Conservation (phyloP, 2,888 invertebrate genomes). For the Criorhina ranunculi region DNA sequence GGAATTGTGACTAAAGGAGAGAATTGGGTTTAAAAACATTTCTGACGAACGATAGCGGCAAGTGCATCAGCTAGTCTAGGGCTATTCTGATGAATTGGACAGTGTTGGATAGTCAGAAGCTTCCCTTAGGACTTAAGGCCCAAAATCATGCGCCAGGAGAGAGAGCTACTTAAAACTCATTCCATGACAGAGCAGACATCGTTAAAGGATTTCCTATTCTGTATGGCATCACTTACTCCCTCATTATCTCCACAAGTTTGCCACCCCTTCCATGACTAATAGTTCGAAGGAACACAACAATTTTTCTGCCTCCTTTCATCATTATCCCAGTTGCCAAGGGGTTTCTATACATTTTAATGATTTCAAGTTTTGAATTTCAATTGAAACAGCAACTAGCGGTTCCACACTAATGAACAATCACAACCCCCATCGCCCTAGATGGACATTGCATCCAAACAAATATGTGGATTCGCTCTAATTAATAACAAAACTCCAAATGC, state of each 20-base stretch:
- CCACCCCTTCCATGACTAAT: neutral
- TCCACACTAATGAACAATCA: neutral
- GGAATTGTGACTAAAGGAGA: too few species aligned
- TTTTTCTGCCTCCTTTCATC: neutral
- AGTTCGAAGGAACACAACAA: too few species aligned
- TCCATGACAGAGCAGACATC: neutral
- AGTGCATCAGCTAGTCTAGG: too few species aligned
- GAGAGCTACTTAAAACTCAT: too few species aligned
- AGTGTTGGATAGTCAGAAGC: too few species aligned
- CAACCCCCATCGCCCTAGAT: neutral
- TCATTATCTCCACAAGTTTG: neutral
- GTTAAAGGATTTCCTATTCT: neutral
- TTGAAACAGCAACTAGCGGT: neutral
- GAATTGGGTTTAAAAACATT: too few species aligned
- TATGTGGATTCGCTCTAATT: conserved; percentile 31
- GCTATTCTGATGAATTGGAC: too few species aligned
- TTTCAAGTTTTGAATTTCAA: conserved; percentile 19
- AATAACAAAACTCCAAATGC: conserved; percentile 32
- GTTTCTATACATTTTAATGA: neutral
- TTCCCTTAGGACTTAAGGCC: too few species aligned
- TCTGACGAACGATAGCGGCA: too few species aligned
- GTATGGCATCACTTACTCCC: neutral
- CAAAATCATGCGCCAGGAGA: too few species aligned
- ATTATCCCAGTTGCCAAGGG: neutral
- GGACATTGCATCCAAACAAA: neutral